These are phyloP conservation scores for Polyploca ridens DNA, from an alignment of 2,888 invertebrate genomes.

Conservation along the genomic window DNA sequence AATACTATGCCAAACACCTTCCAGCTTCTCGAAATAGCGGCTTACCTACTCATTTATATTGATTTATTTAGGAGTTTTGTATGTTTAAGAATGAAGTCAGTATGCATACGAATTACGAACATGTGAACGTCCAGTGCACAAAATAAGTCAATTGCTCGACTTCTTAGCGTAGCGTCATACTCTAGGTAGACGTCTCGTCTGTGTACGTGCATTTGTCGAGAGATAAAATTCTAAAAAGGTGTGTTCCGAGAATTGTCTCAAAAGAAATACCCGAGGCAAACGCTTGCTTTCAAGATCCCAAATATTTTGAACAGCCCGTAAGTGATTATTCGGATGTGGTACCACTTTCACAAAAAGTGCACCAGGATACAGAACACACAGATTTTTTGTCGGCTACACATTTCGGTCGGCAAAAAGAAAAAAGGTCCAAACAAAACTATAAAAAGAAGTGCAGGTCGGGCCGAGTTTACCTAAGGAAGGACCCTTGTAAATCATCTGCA, in stretches of 20 bases:
- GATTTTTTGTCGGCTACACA: conserved; percentile 77
- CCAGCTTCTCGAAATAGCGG: conserved; percentile 80
- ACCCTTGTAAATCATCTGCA: conserved; percentile 84
- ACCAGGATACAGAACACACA: conserved; percentile 80
- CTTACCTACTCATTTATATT: conserved; percentile 73
- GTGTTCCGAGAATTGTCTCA: conserved; percentile 70
- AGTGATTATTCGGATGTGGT: conserved; percentile 84
- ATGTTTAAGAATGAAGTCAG: conserved; percentile 46
- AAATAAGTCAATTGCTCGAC: conserved; percentile 20
- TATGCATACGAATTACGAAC: conserved; percentile 44
- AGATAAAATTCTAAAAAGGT: conserved; percentile 52
- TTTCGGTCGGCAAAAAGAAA: conserved; percentile 78
- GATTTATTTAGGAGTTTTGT: conserved; percentile 67
- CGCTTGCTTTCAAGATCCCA: conserved; percentile 75
- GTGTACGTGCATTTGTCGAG: conserved; percentile 45
- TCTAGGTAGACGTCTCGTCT: conserved; percentile 49
- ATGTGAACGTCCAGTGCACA: conserved; percentile 17
- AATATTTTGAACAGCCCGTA: conserved; percentile 82
- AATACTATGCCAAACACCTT: conserved; percentile 84
- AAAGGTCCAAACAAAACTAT: conserved; percentile 78
- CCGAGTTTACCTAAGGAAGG: conserved; percentile 82
- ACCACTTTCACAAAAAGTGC: conserved; percentile 79
- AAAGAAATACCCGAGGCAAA: conserved; percentile 68
- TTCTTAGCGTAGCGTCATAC: conserved; percentile 21
- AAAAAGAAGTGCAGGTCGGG: conserved; percentile 80